Conservation (phyloP, 2,797 vertebrate genomes). For the Sebastiscus albofasciatus region DNA sequence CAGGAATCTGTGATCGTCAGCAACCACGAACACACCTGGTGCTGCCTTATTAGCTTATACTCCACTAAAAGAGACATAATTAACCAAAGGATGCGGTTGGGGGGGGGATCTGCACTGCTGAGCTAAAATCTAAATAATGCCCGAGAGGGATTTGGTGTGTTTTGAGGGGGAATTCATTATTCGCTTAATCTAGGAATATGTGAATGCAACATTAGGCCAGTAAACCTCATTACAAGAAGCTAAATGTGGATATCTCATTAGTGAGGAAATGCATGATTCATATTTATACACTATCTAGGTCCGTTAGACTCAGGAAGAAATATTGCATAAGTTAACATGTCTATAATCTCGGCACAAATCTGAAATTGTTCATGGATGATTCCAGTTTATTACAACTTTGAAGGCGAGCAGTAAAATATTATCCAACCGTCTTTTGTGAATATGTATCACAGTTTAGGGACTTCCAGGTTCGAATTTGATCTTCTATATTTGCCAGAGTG, state of each 20-base stretch:
- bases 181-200: constrained; percentile 47
- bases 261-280: constrained; percentile 21
- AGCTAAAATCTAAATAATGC: constrained; percentile 53
- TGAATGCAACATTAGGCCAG: constrained; percentile 37
- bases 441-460: background rate
- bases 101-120: constrained; percentile 24
- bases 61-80: constrained; percentile 58
- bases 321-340: constrained; percentile 4
- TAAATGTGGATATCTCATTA: constrained; percentile 51
- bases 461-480: background rate
- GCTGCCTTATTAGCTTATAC: constrained; percentile 55
- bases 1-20: constrained; percentile 61
- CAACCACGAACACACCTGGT: constrained; percentile 65
- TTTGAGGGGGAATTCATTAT: constrained; percentile 47
- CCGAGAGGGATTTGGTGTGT: constrained; percentile 29
- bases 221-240: constrained; percentile 45
- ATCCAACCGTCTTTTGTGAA: background rate
- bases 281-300: constrained; percentile 1
- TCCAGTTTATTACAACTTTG: background rate
- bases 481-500: background rate
- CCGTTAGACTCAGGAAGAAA: background rate
- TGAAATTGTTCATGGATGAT: background rate
- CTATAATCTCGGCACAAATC: background rate
- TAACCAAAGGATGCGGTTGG: constrained; percentile 40
- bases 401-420: background rate